phyloP scores from a whole-genome alignment of 2,888 invertebrate species.

The Spialia ferax region DNA sequence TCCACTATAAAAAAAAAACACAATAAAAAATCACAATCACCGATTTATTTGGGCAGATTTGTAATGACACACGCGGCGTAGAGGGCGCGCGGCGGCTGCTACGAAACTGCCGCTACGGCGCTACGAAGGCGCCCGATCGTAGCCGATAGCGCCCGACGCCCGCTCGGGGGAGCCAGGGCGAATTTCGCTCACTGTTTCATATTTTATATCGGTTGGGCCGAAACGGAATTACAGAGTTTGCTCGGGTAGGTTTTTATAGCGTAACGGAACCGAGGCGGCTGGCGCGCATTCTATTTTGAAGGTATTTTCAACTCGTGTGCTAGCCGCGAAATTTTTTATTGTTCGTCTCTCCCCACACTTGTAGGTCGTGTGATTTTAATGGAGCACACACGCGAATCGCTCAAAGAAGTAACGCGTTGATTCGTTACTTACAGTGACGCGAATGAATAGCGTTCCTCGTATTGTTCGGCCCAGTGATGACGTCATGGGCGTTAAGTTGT shows the following conservation, averaged over 20 bases:
- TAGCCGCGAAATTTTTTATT: slow-evolving; percentile 72
- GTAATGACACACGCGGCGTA: slow-evolving; percentile 56
- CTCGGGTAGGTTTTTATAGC: slow-evolving; percentile 82
- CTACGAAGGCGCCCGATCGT: slow-evolving; percentile 63
- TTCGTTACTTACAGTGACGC: slow-evolving; percentile 45
- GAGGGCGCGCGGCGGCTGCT: slow-evolving; percentile 58
- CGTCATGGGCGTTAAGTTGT: slow-evolving; percentile 40
- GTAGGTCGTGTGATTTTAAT: slow-evolving; percentile 76
- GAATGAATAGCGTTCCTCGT: slow-evolving; percentile 42
- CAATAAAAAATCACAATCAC: slow-evolving; percentile 67
- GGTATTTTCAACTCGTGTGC: slow-evolving; percentile 67
- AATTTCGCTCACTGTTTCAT: slow-evolving; percentile 84
- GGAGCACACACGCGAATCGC: slow-evolving; percentile 58
- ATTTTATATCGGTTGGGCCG: slow-evolving; percentile 83
- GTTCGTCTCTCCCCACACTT: slow-evolving; percentile 69
- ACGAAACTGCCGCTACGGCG: slow-evolving; percentile 81
- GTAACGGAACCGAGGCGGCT: slow-evolving; percentile 67
- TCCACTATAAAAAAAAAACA: slow-evolving; percentile 54
- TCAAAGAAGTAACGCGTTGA: slow-evolving; percentile 55
- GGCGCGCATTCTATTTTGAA: slow-evolving; percentile 71
- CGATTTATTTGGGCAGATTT: slow-evolving; percentile 55
- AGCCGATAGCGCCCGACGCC: slow-evolving; percentile 58
- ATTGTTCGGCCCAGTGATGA: slow-evolving; percentile 34
- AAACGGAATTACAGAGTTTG: slow-evolving; percentile 82
- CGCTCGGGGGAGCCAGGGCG: slow-evolving; percentile 65